These are phyloP conservation scores for Drosophila mojavensis DNA, from an alignment of 1,140 invertebrate species.

Conservation along the genomic window DNA sequence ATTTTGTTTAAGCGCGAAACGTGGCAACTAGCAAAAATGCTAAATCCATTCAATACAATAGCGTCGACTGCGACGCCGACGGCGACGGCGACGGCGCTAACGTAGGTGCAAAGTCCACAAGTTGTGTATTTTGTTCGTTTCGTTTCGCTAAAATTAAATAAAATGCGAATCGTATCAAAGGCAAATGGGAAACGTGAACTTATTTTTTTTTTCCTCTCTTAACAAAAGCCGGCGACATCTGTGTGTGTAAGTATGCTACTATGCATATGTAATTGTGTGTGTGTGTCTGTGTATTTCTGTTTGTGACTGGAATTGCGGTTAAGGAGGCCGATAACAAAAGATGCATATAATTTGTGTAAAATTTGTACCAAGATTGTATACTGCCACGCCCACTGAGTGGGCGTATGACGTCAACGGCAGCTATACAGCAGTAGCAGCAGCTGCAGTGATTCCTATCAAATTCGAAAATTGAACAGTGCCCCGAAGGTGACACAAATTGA, in stretches of 20 bases:
- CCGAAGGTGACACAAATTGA: constrained; percentile 52
- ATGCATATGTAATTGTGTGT: background rate
- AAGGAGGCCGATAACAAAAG: constrained; percentile 37
- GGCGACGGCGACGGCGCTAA: constrained; percentile 27
- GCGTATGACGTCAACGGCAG: constrained; percentile 34
- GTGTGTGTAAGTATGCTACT: constrained; percentile 1
- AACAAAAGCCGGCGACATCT: constrained; percentile 43
- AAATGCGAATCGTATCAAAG: constrained; percentile 56
- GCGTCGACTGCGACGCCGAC: constrained; percentile 11
- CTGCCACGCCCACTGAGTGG: constrained; percentile 11
- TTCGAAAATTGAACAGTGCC: constrained; percentile 34
- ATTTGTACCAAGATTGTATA: constrained; percentile 14
- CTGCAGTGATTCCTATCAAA: constrained; percentile 26
- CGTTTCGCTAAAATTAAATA: constrained; percentile 79
- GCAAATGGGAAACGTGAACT: constrained; percentile 69
- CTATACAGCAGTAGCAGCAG: background rate
- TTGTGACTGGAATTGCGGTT: constrained; percentile 7
- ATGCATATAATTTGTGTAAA: constrained; percentile 34
- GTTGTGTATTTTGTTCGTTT: constrained; percentile 57
- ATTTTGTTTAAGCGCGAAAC: constrained; percentile 60
- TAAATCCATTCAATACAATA: constrained; percentile 67
- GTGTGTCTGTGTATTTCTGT: background rate
- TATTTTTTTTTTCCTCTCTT: constrained; percentile 31
- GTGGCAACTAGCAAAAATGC: constrained; percentile 64
- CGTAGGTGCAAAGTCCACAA: constrained; percentile 71